Conservation (phyloP, 2,888 invertebrate species). For the Xestia rhomboidea region DNA sequence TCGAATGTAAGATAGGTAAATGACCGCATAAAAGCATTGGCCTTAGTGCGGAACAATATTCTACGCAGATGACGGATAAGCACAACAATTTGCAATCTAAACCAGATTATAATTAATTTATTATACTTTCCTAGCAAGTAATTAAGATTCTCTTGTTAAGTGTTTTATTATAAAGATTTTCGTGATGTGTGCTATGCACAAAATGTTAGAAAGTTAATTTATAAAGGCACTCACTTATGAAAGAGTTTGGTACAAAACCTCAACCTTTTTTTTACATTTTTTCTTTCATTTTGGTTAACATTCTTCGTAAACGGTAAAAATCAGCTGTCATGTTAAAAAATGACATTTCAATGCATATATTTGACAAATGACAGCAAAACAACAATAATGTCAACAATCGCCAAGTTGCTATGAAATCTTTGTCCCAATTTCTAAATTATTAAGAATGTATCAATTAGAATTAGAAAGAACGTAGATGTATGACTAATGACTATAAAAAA, state of each 20-base stretch:
- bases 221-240: not conserved
- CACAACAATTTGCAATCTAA: slow-evolving; percentile 35
- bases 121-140: slow-evolving; percentile 22
- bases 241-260: not conserved
- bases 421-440: not conserved
- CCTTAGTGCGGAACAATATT: slow-evolving; percentile 47
- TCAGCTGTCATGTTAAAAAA: not conserved
- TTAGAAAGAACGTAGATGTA: not conserved
- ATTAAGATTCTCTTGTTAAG: slow-evolving; percentile 16
- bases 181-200: not conserved
- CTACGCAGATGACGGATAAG: slow-evolving; percentile 49
- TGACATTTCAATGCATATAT: too few species aligned
- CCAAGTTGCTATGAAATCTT: not conserved
- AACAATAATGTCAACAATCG: slow-evolving; percentile 21
- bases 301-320: slow-evolving; percentile 33
- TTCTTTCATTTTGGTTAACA: not conserved
- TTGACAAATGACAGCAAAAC: slow-evolving; percentile 7
- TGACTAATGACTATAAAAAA: not conserved
- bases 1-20: slow-evolving; percentile 56
- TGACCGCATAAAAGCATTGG: slow-evolving; percentile 54
- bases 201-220: slow-evolving; percentile 15
- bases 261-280: not conserved
- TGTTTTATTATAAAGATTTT: slow-evolving; percentile 4
- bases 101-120: slow-evolving; percentile 31
- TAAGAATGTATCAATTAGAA: not conserved